Base-by-base conservation (phyloP, 2,113 vertebrate species). In the Xenopus laevis region DNA sequence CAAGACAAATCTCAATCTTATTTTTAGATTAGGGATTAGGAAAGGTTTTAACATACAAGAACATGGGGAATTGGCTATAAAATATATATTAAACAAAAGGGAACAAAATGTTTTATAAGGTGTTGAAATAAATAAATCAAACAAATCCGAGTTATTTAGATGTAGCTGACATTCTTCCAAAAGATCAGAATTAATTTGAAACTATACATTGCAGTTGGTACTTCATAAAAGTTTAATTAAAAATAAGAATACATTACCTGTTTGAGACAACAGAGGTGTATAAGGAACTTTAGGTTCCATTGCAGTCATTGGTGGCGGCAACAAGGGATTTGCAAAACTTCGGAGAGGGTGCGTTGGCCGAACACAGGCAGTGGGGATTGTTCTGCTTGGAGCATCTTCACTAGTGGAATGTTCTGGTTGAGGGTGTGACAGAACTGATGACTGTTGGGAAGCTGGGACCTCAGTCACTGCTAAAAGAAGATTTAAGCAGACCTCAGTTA, bases 241-340 rank as follows among this genome's bases (percentile, higher is more conserved):
- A 50, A 50, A 2, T 50, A 10, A 50, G 47, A 50, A 50, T 4
- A 17, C 52, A 52, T 81, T 82, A 94, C 92, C 90, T 88, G 91
- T 79, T 79, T 91, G 92, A 65, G 92, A 86, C 81, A 93, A 83
- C 74, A 93, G 91, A 0, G 93, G 89, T 0, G 89, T 93, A 80
- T 95, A 96, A 80, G 90, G 89, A 81, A 96, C 92, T 83, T 98
- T 97, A 10, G 94, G 93, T 82, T 97, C 95, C 60, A 95, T 93
- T 83, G 92, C 89, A 71, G 92, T 89, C 93, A 95, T 95, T 4
- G 95, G 93, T 0, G 95, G 94, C 53, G 93, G 92, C 86, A 98
- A 90, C 82, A 98, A 87, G 2, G 95, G 94, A 77, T 93, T 95
- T 78, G 95, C 93, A 74, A 98, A 98, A 87, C 96, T 98, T 13